Percentiles rank a stretch among this genome's conserved stretches.
phyloP scores from a whole-genome alignment of 2,113 vertebrate genomes.

The Sinosuthora webbiana region DNA sequence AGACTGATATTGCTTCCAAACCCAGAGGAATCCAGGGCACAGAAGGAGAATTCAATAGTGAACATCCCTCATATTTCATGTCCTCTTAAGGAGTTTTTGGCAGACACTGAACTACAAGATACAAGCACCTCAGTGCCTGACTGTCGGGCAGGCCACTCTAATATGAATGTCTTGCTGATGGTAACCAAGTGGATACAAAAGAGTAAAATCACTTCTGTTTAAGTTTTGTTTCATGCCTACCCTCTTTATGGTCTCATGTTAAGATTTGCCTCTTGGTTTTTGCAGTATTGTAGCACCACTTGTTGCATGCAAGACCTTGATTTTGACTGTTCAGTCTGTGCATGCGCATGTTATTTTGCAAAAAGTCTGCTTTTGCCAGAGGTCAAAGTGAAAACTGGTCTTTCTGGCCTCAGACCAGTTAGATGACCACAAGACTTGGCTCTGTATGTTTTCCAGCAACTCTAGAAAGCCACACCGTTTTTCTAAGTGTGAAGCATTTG shows the following conservation, averaged over 20 bases:
- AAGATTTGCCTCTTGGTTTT: neutral
- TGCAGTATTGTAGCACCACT: neutral
- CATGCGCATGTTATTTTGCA: neutral
- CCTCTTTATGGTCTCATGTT: accelerated
- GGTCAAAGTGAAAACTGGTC: neutral
- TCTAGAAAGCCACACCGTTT: neutral
- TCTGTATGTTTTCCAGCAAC: neutral
- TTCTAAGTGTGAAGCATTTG: neutral
- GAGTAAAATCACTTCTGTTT: neutral
- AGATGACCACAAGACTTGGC: neutral
- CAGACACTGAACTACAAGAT: neutral
- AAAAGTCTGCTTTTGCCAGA: neutral
- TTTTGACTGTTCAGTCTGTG: neutral
- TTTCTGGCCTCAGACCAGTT: neutral
- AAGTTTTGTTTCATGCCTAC: neutral
- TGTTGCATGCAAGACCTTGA: neutral
- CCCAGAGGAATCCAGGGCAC: neutral
- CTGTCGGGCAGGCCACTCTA: neutral
- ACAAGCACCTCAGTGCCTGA: neutral
- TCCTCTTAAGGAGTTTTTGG: neutral
- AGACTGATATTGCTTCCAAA: neutral
- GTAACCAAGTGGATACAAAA: neutral
- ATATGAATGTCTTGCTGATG: neutral
- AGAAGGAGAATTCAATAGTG: neutral
- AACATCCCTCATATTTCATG: neutral